phyloP scores from a whole-genome alignment of 2,888 invertebrate species.

The Notocelia uddmanniana region DNA sequence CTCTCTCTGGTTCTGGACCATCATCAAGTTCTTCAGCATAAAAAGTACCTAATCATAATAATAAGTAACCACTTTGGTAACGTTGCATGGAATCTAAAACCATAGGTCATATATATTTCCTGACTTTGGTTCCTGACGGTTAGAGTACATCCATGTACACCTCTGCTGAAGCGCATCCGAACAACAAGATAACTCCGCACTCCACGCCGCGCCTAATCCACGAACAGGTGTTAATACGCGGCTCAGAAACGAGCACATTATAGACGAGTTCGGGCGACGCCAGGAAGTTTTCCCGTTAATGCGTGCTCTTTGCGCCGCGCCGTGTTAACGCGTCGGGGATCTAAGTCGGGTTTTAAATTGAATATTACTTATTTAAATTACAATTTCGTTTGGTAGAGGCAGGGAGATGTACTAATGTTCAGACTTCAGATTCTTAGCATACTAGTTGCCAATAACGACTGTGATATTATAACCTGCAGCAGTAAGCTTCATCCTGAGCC shows the following conservation, averaged over 20 bases:
- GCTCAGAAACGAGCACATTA: conserved; percentile 79
- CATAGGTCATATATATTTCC: too few species aligned
- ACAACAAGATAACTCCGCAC: conserved; percentile 78
- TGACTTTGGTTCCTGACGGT: too few species aligned
- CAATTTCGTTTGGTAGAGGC: neutral
- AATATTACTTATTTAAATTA: neutral
- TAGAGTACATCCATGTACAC: neutral
- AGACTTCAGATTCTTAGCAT: neutral
- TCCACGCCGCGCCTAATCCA: conserved; percentile 72
- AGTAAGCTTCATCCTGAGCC: too few species aligned
- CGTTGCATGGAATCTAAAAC: too few species aligned
- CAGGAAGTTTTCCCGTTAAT: conserved; percentile 82
- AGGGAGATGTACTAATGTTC: neutral
- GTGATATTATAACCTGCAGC: neutral
- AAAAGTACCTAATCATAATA: too few species aligned
- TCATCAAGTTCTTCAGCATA: too few species aligned
- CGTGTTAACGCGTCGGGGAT: conserved; percentile 2
- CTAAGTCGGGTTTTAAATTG: neutral
- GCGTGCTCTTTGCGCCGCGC: conserved; percentile 53
- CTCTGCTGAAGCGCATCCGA: conserved; percentile 39
- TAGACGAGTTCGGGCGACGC: conserved; percentile 82
- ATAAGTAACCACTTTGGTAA: too few species aligned
- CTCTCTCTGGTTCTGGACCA: too few species aligned
- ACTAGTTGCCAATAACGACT: neutral
- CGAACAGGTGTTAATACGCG: conserved; percentile 69